Evolutionary conservation across 1,140 invertebrate species (phyloP), one percentile per base, ranked within the genome.

Genomic region (Plodia interpunctella): DNA sequence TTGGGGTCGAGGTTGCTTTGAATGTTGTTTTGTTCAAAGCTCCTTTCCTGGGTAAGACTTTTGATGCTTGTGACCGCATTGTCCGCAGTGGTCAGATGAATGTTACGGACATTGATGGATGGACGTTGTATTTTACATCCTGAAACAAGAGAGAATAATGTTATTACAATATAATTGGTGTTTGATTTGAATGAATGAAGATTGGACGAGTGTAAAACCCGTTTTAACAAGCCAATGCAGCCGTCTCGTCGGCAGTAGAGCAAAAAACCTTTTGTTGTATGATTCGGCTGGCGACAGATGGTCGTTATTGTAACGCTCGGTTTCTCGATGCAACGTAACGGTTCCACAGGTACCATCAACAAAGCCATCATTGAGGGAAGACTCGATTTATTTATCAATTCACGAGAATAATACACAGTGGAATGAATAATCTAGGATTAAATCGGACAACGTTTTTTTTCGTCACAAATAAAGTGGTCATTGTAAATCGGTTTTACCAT

Each of bases 61-160:
- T 88, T 64, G 82, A 70, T 75, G 80, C 66, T 72, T 87, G 86
- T 74, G 86, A 88, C 83, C 86, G 80, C 86, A 88, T 88, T 88
- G 76, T 88, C 76, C 62, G 71, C 54, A 71, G 66, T 73, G 70
- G 72, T 83, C 78, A 81, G 71, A 62, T 78, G 59, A 74, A 72
- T 65, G 25, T 69, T 78, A 69, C 63, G 73, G 69, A 72, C 80
- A 84, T 87, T 74, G 80, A 88, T 74, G 68, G 65, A 62, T 60
- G 65, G 78, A 77, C 52, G 57, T 51, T 63, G 58, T 49, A 54
- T 71, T 72, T 88, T 72, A 85, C 79, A 83, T 84, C 68, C 86
- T 88, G 82, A 55, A 88, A 88, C 81, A 87, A 88, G 68, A 11
- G 49, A 64, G 60, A 72, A 71, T 63, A 0, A 55, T 44, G 32